These are phyloP conservation scores for Plutella xylostella DNA, from an alignment of 2,888 invertebrate genomes.

Conservation along the genomic window DNA sequence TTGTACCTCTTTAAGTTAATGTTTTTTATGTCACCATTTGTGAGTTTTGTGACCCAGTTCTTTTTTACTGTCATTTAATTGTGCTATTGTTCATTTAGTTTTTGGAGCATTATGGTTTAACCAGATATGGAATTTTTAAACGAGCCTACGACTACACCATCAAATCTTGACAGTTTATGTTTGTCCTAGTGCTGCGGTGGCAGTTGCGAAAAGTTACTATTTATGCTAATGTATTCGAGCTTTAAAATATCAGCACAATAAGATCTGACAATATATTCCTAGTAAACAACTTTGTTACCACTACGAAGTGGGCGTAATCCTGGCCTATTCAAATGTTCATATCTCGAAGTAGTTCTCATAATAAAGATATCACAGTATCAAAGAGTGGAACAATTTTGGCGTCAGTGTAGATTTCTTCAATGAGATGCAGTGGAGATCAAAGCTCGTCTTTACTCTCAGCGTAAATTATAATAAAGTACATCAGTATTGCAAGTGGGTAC, in stretches of 20 bases:
- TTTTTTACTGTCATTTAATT: too few relatives aligned
- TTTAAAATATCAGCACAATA: not conserved
- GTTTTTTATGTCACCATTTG: too few relatives aligned
- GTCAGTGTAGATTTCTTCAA: not conserved
- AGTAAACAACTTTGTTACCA: not conserved
- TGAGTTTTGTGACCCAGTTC: too few relatives aligned
- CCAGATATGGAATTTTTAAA: too few relatives aligned
- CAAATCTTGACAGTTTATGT: too few relatives aligned
- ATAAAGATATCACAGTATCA: constrained; percentile 5
- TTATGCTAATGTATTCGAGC: not conserved
- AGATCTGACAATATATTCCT: not conserved
- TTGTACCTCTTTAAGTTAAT: too few relatives aligned
- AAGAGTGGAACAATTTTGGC: not conserved
- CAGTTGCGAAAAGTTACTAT: not conserved
- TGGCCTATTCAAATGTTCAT: not conserved
- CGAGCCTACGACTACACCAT: too few relatives aligned
- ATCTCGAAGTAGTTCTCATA: not conserved
- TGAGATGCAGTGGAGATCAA: constrained; percentile 34
- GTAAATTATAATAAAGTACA: not conserved
- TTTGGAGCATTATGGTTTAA: too few relatives aligned
- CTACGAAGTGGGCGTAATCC: not conserved
- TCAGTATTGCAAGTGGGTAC: too few relatives aligned
- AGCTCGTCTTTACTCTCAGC: constrained; percentile 30
- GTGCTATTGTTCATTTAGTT: too few relatives aligned
- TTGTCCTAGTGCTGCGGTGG: too few relatives aligned